Conservation (phyloP, 2,888 invertebrate genomes). For the Ochlodes sylvanus region DNA sequence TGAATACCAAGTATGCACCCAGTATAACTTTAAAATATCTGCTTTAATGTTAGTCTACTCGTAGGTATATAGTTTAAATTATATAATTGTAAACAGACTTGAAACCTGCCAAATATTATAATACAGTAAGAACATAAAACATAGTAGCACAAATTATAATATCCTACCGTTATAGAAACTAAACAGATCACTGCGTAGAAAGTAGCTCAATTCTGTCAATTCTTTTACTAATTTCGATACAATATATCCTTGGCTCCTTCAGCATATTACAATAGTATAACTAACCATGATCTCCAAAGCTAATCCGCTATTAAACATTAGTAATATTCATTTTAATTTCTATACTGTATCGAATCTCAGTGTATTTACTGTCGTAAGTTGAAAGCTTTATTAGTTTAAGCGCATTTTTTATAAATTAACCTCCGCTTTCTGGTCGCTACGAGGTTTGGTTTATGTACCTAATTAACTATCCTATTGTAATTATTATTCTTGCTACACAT, state of each 20-base stretch:
- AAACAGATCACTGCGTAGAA: conserved; percentile 18
- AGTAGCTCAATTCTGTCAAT: conserved; percentile 34
- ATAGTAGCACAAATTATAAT: conserved; percentile 49
- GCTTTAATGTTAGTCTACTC: conserved; percentile 21
- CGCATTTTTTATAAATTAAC: conserved; percentile 29
- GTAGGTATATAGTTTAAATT: conserved; percentile 22
- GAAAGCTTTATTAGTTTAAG: conserved; percentile 81
- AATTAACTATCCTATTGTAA: conserved; percentile 30
- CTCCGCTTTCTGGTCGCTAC: conserved; percentile 16
- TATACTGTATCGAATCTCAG: conserved; percentile 56
- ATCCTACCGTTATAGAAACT: conserved; percentile 21
- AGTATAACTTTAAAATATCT: conserved; percentile 17
- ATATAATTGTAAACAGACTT: conserved; percentile 54
- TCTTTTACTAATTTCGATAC: conserved; percentile 5
- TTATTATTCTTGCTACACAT: conserved; percentile 23
- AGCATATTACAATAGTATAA: conserved; percentile 9
- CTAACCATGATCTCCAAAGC: conserved; percentile 21
- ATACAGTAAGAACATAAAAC: conserved; percentile 57
- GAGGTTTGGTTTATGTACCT: conserved; percentile 16
- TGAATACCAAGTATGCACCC: conserved; percentile 15
- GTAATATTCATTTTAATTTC: conserved; percentile 10
- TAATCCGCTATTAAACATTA: conserved; percentile 2
- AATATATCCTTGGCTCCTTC: neutral
- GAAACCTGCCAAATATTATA: conserved; percentile 73
- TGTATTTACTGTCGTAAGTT: conserved; percentile 63